Base-by-base conservation (phyloP, 1,140 invertebrate genomes). In the Rhopalosiphum padi region DNA sequence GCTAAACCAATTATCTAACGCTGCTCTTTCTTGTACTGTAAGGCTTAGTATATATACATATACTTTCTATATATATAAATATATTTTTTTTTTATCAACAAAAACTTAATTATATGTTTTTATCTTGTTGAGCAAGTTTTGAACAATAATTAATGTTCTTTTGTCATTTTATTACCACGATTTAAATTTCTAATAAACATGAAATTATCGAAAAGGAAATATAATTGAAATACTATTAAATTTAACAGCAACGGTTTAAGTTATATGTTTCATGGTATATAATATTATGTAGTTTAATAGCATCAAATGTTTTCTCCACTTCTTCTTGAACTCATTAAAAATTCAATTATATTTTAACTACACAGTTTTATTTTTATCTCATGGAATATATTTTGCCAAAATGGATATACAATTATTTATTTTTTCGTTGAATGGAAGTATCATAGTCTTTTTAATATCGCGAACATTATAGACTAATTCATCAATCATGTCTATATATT, bases 81-180 rank as follows among this genome's bases (percentile, higher is more conserved):
- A 23, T 25, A 23, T 15, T 68, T 77, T 68, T 60, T 60, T 83
- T 23, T 43, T 85, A 85, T 85, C 83, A 85, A 82, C 37, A 41
- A 85, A 85, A 85, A 85, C 35, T 41, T 85, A 41, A 85, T 30
- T 85, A 85, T 85, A 85, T 85, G 8, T 43, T 85, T 43, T 85
- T 83, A 85, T 85, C 41, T 41, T 30, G 35, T 23, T 83, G 35
- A 41, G 77, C n/a, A 41, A 77, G 35, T 83, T 37, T 83, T 37
- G 35, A 0, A 21, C 35, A 9, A 83, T 83, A 83, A 83, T 83
- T 83, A 83, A 83, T 83, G 35, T 83, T 83, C 35, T 37, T 23
- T 83, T 37, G 22, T 83, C 77, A 23, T 37, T 37, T 83, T 22
- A 23, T 83, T 82, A 3, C 3, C 21, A 37, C 21, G 22, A 2